Percentiles rank a stretch among this genome's conserved stretches.
Evolutionary conservation across 2,113 vertebrate genomes (phyloP).

Genomic region (Nasalis larvatus): DNA sequence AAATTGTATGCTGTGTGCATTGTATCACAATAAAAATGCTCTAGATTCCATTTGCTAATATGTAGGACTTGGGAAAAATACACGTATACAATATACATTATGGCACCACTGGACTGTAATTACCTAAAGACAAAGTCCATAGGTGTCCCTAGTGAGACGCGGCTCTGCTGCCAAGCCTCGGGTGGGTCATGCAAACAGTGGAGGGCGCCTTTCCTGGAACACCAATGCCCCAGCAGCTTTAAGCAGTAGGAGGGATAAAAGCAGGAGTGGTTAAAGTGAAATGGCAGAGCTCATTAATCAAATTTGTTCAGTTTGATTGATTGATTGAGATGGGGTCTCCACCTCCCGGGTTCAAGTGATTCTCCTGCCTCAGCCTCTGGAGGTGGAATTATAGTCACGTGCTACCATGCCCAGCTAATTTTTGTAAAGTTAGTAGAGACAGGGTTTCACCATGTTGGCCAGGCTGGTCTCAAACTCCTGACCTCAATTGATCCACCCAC

Average conservation of each 20-base stretch:
- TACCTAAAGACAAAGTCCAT: background rate
- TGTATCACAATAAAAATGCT: background rate
- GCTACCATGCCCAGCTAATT: too few species aligned
- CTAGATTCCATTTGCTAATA: background rate
- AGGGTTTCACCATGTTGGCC: too few species aligned
- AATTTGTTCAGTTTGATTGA: background rate
- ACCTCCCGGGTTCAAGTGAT: too few species aligned
- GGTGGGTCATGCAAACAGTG: too few species aligned
- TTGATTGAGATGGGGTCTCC: too few species aligned
- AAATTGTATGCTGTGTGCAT: too few species aligned
- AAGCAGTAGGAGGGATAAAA: fast-evolving
- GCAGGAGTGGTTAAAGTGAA: background rate
- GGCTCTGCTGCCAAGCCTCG: background rate
- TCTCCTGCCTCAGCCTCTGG: too few species aligned
- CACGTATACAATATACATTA: fast-evolving
- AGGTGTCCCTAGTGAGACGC: fast-evolving
- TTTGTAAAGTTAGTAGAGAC: too few species aligned
- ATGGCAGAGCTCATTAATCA: background rate
- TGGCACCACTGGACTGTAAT: background rate
- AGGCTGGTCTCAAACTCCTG: too few species aligned
- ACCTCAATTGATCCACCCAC: too few species aligned
- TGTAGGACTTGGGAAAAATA: background rate
- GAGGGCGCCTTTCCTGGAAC: background rate
- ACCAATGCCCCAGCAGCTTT: too few species aligned
- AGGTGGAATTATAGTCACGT: too few species aligned